Base-by-base conservation (phyloP, 2,888 invertebrate species). In the Protodeltote pygarga region DNA sequence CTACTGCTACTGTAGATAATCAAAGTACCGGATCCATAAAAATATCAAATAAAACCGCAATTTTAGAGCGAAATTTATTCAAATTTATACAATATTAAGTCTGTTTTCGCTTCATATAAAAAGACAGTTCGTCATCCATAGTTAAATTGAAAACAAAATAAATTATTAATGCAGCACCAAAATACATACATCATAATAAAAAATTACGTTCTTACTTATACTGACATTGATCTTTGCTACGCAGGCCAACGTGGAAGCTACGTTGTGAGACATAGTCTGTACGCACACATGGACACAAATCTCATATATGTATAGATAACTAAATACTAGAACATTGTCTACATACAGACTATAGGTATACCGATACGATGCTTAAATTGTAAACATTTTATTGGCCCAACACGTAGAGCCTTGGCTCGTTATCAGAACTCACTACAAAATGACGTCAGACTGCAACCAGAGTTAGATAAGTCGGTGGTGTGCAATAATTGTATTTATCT, bases 91-190 rank as follows among this genome's bases (percentile, higher is more conserved):
- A 88, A 75, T 77, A 81, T 77, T 78, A 81, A 75, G 79, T 85
- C 83, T 72, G 79, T 84, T 87, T 79, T 88, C 88, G 87, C 85
- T 87, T 87, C 76, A 75, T 85, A 82, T 77, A 85, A 81, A 85
- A 79, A 77, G 75, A 76, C 79, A 57, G 75, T 81, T 80, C 78
- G 81, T 85, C 81, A 78, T 81, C 78, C 72, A 77, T 81, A 85
- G 75, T 83, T 79, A 83, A 77, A 74, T 83, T 80, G 81, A 84
- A 84, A 84, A 85, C 79, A 81, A 83, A 86, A 90, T 90, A 90
- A 91, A 91, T 90, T 90, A 91, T 87, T 89, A 88, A 86, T 85
- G 85, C 89, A 90, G 91, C 90, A 90, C 89, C 91, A 89, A 88
- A 87, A 89, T 86, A 87, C 85, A 87, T 84, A 87, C 84, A 87